Percentiles rank a stretch among this genome's conserved stretches.
These are phyloP conservation scores for Drosophila tsacasi DNA, from an alignment of 1,140 invertebrate genomes.

Conservation along the genomic window DNA sequence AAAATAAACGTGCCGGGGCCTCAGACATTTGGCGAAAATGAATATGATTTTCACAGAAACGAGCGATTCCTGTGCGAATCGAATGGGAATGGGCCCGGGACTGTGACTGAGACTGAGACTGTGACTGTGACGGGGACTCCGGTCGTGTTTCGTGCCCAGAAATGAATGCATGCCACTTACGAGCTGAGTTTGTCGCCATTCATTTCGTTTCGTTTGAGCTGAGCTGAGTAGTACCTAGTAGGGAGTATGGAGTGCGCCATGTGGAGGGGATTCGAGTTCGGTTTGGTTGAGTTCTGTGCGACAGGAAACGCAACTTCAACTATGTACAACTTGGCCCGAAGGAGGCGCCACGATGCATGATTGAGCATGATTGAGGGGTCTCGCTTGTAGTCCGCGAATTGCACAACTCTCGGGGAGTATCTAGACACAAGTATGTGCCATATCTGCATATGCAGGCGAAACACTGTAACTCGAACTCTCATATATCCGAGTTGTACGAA, in stretches of 20 bases:
- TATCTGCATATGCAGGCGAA: conserved; percentile 13
- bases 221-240: neutral
- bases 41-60: conserved; percentile 51
- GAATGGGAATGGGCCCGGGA: conserved; percentile 22
- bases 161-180: conserved; percentile 80
- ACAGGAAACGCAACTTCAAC: conserved; percentile 71
- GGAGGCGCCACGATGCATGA: conserved; percentile 77
- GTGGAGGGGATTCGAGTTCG: conserved; percentile 1
- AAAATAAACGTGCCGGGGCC: conserved; percentile 63
- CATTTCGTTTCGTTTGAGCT: conserved; percentile 50
- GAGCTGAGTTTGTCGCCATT: conserved; percentile 69
- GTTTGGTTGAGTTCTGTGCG: conserved; percentile 29
- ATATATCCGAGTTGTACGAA: neutral
- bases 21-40: conserved; percentile 61
- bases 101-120: neutral
- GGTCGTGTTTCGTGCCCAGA: conserved; percentile 50
- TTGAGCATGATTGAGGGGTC: conserved; percentile 78
- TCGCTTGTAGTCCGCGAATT: conserved; percentile 48
- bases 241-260: neutral
- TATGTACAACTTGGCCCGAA: conserved; percentile 37
- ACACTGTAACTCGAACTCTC: neutral
- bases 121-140: conserved; percentile 13
- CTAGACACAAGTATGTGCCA: conserved; percentile 9
- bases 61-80: conserved; percentile 55
- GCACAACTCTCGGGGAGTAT: conserved; percentile 45